Percentiles rank a stretch among this genome's conserved stretches.
phyloP scores from a whole-genome alignment of 2,888 invertebrate species.

The Plusia festucae region DNA sequence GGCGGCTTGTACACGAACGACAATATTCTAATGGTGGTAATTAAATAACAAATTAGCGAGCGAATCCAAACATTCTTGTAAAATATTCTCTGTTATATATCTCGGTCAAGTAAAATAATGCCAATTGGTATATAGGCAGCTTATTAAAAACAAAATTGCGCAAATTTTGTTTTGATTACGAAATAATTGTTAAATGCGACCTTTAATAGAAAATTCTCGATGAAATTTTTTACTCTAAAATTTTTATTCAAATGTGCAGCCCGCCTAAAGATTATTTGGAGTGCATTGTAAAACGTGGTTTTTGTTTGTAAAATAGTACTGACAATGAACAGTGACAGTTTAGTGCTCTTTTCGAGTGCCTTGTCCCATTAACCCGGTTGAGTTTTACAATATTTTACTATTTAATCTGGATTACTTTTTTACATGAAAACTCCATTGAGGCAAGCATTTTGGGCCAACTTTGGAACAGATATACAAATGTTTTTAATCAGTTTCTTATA shows the following conservation, averaged over 20 bases:
- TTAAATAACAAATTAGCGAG: no score
- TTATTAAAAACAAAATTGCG: no score
- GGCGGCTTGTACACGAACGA: background rate
- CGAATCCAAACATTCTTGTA: no score
- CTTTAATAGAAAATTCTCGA: no score
- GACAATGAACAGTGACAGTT: constrained; percentile 18
- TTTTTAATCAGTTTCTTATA: constrained; percentile 37
- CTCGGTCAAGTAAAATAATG: no score
- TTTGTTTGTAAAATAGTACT: background rate
- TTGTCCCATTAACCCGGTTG: constrained; percentile 7
- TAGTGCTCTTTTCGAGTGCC: constrained; percentile 7
- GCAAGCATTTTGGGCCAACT: constrained; percentile 33
- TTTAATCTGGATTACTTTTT: constrained; percentile 13
- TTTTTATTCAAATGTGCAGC: no score
- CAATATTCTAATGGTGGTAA: no score
- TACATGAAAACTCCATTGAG: constrained; percentile 48
- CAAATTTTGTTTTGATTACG: no score
- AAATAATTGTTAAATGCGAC: no score
- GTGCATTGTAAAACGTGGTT: background rate
- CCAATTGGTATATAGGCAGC: no score
- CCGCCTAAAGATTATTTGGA: constrained; percentile 7
- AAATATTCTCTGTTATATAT: no score
- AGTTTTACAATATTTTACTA: constrained; percentile 9
- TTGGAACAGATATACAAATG: constrained; percentile 33
- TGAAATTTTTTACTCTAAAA: no score